Conservation (phyloP, 2,113 vertebrate species). For the Microtus oregoni region DNA sequence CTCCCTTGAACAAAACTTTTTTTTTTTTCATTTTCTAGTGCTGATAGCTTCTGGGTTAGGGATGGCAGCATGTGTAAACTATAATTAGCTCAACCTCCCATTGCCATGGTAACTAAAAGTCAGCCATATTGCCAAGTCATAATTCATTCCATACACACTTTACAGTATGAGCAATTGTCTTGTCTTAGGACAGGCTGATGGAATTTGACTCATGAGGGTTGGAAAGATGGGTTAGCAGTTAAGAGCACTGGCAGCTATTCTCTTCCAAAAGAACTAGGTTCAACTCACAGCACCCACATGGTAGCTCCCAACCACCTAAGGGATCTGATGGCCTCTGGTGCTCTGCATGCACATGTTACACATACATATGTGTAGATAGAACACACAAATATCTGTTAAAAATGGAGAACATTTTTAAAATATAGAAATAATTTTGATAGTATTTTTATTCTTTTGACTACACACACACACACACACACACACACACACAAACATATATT, state of each 20-base stretch:
- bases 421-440: neutral
- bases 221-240: neutral
- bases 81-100: conserved; percentile 54
- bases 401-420: neutral
- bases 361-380: neutral
- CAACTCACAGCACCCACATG: neutral
- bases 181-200: neutral
- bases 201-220: conserved; percentile 17
- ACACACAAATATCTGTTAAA: neutral
- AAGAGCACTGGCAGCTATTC: neutral
- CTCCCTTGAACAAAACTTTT: neutral
- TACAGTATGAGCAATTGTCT: conserved; percentile 58
- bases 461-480: fast-evolving
- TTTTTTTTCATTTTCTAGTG: neutral
- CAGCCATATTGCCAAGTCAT: conserved; percentile 69
- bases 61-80: neutral
- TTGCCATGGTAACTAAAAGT: conserved; percentile 66
- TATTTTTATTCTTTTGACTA: neutral
- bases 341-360: neutral
- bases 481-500: too few relatives aligned
- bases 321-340: neutral
- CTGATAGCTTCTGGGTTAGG: neutral
- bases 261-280: too few relatives aligned
- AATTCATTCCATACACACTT: conserved; percentile 62
- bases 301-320: neutral